phyloP scores from a whole-genome alignment of 1,140 invertebrate species.

The Argopecten irradians region DNA sequence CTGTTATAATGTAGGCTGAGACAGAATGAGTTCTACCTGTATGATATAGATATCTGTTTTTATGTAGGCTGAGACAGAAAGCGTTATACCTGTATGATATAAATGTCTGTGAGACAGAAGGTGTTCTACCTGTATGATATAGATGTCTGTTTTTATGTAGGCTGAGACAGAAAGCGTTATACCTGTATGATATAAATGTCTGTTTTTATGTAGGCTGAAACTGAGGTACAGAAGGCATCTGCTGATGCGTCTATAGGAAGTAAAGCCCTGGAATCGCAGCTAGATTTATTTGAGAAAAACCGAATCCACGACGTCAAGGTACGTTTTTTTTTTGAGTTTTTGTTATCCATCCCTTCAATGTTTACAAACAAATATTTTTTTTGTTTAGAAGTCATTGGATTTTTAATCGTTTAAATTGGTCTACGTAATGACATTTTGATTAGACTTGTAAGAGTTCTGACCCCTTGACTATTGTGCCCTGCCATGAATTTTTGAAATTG shows the following conservation, averaged over 20 bases:
- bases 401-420: too few species aligned
- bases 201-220: slow-evolving; percentile 54
- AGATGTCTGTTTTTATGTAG: too few species aligned
- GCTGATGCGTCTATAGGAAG: slow-evolving; percentile 57
- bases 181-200: not conserved
- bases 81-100: too few species aligned
- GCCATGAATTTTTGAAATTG: too few species aligned
- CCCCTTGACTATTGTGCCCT: too few species aligned
- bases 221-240: slow-evolving; percentile 60
- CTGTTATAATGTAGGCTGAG: too few species aligned
- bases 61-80: slow-evolving; percentile 59
- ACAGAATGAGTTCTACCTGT: too few species aligned
- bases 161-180: too few species aligned
- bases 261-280: slow-evolving; percentile 62
- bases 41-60: slow-evolving; percentile 57
- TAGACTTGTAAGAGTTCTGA: too few species aligned
- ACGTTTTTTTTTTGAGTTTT: not conserved
- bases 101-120: slow-evolving; percentile 65
- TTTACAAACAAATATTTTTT: too few species aligned
- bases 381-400: not conserved
- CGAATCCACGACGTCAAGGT: slow-evolving; percentile 68
- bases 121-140: too few species aligned
- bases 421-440: not conserved
- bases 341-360: too few species aligned
- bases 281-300: slow-evolving; percentile 66